phyloP scores from a whole-genome alignment of 2,888 invertebrate species.

The Neoascia interrupta region DNA sequence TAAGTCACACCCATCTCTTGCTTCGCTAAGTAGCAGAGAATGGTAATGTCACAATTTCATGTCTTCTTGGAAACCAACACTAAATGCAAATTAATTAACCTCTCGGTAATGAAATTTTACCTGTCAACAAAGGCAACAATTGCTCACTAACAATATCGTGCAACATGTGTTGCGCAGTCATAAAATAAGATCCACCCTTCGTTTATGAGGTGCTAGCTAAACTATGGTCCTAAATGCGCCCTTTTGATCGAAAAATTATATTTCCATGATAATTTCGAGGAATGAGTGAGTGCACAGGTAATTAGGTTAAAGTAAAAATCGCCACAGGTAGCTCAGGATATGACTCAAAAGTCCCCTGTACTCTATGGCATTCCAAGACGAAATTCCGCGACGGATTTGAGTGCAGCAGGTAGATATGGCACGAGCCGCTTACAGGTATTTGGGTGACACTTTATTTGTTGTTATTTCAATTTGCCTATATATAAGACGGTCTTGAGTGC shows the following conservation, averaged over 20 bases:
- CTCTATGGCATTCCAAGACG: background rate
- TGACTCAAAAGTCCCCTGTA: slow-evolving; percentile 11
- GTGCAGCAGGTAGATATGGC: slow-evolving; percentile 32
- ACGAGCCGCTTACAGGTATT: slow-evolving; percentile 1
- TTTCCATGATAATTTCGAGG: background rate
- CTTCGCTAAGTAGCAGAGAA: no score
- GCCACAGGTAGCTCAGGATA: slow-evolving; percentile 30
- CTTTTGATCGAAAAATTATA: background rate
- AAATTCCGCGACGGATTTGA: slow-evolving; percentile 49
- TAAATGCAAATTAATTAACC: slow-evolving; percentile 18
- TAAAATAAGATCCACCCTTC: no score
- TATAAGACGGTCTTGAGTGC: background rate
- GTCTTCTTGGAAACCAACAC: no score
- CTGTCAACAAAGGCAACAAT: no score
- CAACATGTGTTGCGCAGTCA: background rate
- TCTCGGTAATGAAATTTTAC: no score
- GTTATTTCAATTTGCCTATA: slow-evolving; percentile 16
- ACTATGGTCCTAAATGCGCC: background rate
- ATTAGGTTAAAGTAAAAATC: no score
- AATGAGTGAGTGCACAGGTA: slow-evolving; percentile 13
- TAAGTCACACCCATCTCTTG: no score
- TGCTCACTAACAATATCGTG: no score
- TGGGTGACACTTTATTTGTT: background rate
- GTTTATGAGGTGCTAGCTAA: no score
- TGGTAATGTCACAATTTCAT: no score